Conservation (phyloP, 2,797 vertebrate species). For the Tenualosa ilisha region DNA sequence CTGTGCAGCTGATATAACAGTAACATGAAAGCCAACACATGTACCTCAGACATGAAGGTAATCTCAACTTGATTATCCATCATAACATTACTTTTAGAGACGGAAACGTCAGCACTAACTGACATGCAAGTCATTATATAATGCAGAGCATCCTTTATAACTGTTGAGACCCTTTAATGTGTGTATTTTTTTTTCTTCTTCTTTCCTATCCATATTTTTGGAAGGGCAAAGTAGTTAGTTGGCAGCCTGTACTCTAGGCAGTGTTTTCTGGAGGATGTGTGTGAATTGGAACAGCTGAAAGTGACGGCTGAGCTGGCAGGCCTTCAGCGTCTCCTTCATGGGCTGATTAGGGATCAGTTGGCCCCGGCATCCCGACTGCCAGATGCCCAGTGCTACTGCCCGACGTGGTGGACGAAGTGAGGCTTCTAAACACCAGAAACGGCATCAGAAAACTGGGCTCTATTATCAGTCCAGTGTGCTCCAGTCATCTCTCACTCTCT, state of each 20-base stretch:
- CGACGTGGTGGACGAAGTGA: too few relatives aligned
- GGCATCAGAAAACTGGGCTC: neutral
- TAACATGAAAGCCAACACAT: too few relatives aligned
- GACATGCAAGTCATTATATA: neutral
- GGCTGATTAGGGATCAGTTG: slow-evolving; percentile 1
- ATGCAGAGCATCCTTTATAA: neutral
- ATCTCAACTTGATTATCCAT: too few relatives aligned
- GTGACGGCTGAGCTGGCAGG: neutral
- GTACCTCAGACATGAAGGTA: too few relatives aligned
- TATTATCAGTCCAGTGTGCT: neutral
- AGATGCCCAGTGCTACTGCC: neutral
- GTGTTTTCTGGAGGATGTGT: neutral
- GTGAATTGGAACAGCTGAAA: neutral
- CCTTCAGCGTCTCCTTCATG: neutral
- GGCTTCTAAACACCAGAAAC: too few relatives aligned
- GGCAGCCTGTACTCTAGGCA: slow-evolving; percentile 4
- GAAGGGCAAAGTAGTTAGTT: slow-evolving; percentile 1
- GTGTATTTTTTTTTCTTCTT: neutral
- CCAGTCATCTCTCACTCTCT: neutral
- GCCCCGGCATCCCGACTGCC: neutral
- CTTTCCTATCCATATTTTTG: neutral
- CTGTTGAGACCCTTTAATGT: neutral
- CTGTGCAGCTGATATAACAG: too few relatives aligned
- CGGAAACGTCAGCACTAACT: neutral
- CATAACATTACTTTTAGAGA: too few relatives aligned